phyloP scores from a whole-genome alignment of 2,113 vertebrate genomes.

The Epinephelus fuscoguttatus region DNA sequence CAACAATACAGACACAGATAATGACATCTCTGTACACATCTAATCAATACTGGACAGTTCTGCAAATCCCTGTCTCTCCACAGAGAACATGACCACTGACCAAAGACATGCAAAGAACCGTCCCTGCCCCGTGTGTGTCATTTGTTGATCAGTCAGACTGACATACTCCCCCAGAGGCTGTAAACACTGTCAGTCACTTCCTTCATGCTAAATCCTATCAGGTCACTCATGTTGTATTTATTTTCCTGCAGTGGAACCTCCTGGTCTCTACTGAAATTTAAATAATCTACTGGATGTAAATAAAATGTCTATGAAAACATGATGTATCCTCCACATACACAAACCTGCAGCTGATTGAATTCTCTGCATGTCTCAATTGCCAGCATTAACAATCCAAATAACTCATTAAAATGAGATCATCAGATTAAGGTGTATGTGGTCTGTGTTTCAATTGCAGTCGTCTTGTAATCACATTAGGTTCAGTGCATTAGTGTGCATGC shows the following conservation, averaged over 20 bases:
- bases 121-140: not conserved
- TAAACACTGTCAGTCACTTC: not conserved
- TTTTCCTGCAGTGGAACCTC: not conserved
- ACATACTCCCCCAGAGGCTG: slow-evolving; percentile 2
- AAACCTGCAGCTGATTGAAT: not conserved
- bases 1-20: too few relatives aligned
- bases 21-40: too few relatives aligned
- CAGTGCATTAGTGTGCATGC: not conserved
- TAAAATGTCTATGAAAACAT: not conserved
- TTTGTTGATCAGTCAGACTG: not conserved
- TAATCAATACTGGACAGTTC: too few relatives aligned
- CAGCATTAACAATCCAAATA: not conserved
- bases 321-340: not conserved
- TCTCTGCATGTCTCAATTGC: not conserved
- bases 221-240: not conserved
- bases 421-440: slow-evolving; percentile 18
- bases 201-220: not conserved
- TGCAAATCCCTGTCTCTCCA: not conserved
- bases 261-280: accelerated
- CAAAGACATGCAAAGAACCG: not conserved
- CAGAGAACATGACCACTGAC: not conserved
- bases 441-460: slow-evolving; percentile 10
- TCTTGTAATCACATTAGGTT: slow-evolving; percentile 11
- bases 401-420: not conserved
- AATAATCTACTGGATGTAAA: not conserved